A percentile compares a stretch with the other conserved stretches of the same genome.
Conservation (phyloP, 2,888 invertebrate genomes). For the Philaethria dido region DNA sequence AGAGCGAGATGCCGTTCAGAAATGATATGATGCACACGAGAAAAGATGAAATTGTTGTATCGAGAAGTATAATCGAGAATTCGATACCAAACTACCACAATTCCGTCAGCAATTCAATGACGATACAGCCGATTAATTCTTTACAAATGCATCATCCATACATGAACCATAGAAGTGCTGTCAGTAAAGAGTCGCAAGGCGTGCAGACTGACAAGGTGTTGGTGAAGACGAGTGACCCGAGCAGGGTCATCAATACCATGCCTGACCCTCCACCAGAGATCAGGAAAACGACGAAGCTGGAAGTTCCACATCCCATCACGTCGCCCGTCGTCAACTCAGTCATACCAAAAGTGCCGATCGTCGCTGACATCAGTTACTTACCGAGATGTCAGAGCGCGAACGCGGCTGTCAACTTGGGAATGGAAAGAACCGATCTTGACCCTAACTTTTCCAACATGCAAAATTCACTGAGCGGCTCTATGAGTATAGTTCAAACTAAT, state of each 20-base stretch:
- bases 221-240: conserved; percentile 65
- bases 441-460: conserved; percentile 63
- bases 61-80: conserved; percentile 69
- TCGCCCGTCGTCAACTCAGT: conserved; percentile 78
- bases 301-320: conserved; percentile 78
- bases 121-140: conserved; percentile 72
- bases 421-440: conserved; percentile 71
- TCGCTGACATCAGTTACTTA: conserved; percentile 72
- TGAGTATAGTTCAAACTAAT: conserved; percentile 63
- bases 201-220: conserved; percentile 72
- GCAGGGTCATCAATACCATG: conserved; percentile 59
- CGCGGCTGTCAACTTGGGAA: conserved; percentile 69
- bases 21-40: conserved; percentile 62
- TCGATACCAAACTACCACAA: conserved; percentile 66
- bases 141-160: conserved; percentile 70
- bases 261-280: conserved; percentile 65
- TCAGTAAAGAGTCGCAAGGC: conserved; percentile 70
- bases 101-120: conserved; percentile 71
- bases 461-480: conserved; percentile 63
- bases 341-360: conserved; percentile 74
- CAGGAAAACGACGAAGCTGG: conserved; percentile 73
- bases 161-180: conserved; percentile 65
- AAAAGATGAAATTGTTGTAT: conserved; percentile 74
- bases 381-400: conserved; percentile 78
- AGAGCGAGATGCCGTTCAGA: conserved; percentile 68